Base-by-base conservation (phyloP, 2,797 vertebrate genomes). In the Urosaurus nigricauda region DNA sequence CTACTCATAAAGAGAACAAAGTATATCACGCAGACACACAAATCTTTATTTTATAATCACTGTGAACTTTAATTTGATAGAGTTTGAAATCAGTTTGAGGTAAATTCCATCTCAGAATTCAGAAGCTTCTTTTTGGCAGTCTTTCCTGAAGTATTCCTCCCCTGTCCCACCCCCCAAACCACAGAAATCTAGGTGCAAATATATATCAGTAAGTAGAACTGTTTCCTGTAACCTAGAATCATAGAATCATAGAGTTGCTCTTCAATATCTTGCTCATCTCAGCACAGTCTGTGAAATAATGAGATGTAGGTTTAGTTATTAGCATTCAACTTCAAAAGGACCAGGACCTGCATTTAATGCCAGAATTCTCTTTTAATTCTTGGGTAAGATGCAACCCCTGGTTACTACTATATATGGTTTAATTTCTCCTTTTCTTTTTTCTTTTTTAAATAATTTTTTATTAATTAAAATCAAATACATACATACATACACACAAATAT, bases 1-100 rank as follows among this genome's bases (percentile, higher is more conserved):
- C 95, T 94, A 94, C 87, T 93, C 91, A 93, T 96, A 95, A 95
- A 95, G 17, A 91, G 92, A 92, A 93, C 94, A 12, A 93, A 90
- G 51, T 95, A 94, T 95, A 94, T 87, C 91, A 88, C 86, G 90
- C 88, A 73, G 47, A 63, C 65, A 68, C 65, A 68, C 65, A 91
- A 95, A 94, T 93, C 37, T 91, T 93, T 93, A 89, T 91, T 93
- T 94, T 87, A 89, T 84, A 93, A 93, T 94, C 73, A 63, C 91
- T 74, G 80, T 7, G 94, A 80, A 90, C 63, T 56, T 89, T 90
- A 84, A 87, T 89, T 94, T 93, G 93, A 83, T 78, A 79, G 63
- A 82, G 79, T 78, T 85, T 90, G 92, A 58, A 93, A 53, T n/a
- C 75, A 40, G 86, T 94, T 19, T n/a, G 86, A 93, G 85, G 75